Evolutionary conservation across 2,888 invertebrate genomes (phyloP).

Genomic region (Dasysyrphus tricinctus): DNA sequence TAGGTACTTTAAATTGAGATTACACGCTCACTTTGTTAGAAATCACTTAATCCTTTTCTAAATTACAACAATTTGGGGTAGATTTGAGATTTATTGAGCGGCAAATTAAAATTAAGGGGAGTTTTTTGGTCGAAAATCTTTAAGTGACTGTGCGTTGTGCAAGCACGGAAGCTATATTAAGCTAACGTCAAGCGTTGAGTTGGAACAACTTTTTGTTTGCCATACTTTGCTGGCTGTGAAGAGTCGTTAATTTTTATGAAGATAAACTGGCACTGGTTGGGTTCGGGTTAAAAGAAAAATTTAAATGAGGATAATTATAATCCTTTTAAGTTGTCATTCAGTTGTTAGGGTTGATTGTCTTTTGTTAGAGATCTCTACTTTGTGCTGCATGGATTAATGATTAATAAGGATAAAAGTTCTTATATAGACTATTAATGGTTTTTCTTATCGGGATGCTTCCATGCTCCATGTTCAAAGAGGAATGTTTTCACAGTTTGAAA

Average conservation of each 20-base stretch:
- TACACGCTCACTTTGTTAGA: slow-evolving; percentile 69
- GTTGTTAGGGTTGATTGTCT: slow-evolving; percentile 65
- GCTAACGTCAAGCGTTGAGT: slow-evolving; percentile 28
- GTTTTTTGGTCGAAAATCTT: slow-evolving; percentile 56
- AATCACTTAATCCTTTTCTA: slow-evolving; percentile 74
- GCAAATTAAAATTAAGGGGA: slow-evolving; percentile 73
- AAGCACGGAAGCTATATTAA: background rate
- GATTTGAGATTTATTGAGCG: slow-evolving; percentile 73
- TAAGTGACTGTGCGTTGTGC: slow-evolving; percentile 34
- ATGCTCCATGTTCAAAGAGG: background rate
- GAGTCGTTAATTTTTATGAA: slow-evolving; percentile 72
- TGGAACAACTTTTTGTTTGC: slow-evolving; percentile 21
- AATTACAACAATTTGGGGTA: slow-evolving; percentile 69
- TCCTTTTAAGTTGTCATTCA: slow-evolving; percentile 61
- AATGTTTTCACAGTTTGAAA: background rate
- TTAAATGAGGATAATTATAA: slow-evolving; percentile 64
- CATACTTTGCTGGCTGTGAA: background rate
- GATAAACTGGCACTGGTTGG: slow-evolving; percentile 43
- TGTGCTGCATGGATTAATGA: slow-evolving; percentile 34
- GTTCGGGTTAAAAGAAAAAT: slow-evolving; percentile 31
- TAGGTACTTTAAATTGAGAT: slow-evolving; percentile 70
- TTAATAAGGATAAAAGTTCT: slow-evolving; percentile 21
- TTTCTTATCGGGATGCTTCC: background rate
- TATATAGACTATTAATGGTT: background rate
- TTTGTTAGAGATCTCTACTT: slow-evolving; percentile 42